Evolutionary conservation across 2,113 vertebrate species (phyloP), one percentile per base, ranked within the genome.

Genomic region (Bufo gargarizans): DNA sequence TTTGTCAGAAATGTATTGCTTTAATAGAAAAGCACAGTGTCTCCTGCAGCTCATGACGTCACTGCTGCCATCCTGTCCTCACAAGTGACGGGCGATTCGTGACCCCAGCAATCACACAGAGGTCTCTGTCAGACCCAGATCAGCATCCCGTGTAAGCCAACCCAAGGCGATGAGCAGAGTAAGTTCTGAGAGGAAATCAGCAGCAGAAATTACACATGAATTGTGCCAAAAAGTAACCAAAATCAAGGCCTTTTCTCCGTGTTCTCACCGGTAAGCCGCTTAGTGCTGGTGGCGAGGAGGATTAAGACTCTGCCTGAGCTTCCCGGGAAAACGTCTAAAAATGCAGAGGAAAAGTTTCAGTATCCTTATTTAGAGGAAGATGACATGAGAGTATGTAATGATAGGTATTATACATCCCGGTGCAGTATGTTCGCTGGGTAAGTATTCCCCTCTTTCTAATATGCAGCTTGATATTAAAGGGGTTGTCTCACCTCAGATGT

Each of bases 301-400:
- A 45, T 69, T 78, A 89, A 17, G 81, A 69, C 58, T 89, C 82
- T 7, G 87, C 10, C 45, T 56, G 59, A 17, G 76, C 20, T 47
- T 78, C 82, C 43, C 71, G 55, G 4, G 87, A 63, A n/a, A 89
- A 78, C 1, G 87, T 84, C 87, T 89, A 49, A 58, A 89, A 88
- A 69, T 3, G 77, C 4, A 78, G 8, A 61, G 12, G 7, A 47
- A 71, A 71, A 10, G 19, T 55, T 63, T 53, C 8, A 78, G 14
- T 71, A 43, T 5, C 4, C 4, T 6, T 13, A 8, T 10, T 71
- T 9, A 69, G 19, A 58, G 20, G 71, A 8, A 67, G 11, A 19
- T 10, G 33, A 33, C 33, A 33, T 33, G 33, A 0, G 1, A 33
- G 33, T 33, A 33, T 33, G 33, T 33, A 33, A 33, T 33, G 33